These are phyloP conservation scores for Ommatoiulus sabulosus DNA, from an alignment of 2,888 invertebrate genomes.

Conservation along the genomic window DNA sequence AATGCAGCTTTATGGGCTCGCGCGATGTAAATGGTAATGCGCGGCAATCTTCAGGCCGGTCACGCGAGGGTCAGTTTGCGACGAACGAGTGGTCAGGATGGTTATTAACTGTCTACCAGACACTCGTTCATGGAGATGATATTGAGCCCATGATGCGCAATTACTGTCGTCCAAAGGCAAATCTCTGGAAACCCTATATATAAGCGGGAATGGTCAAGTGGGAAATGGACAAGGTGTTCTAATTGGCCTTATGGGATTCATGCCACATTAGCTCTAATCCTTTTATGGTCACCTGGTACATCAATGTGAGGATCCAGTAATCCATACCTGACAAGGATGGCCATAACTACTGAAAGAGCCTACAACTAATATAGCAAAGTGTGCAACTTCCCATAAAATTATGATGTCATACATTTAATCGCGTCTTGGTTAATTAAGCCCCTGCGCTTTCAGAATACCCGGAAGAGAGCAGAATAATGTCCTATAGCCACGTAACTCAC, in stretches of 20 bases:
- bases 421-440: too few relatives aligned
- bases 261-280: background rate
- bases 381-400: background rate
- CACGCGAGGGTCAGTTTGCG: conserved; percentile 7
- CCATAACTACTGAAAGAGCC: background rate
- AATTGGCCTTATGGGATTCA: background rate
- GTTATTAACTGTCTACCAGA: conserved; percentile 21
- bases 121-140: conserved; percentile 24
- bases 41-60: conserved; percentile 7
- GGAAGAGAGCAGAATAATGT: too few relatives aligned
- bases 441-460: too few relatives aligned
- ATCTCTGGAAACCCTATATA: background rate
- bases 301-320: background rate
- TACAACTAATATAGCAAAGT: background rate
- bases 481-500: too few relatives aligned
- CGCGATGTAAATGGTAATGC: background rate
- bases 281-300: background rate
- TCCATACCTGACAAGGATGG: background rate
- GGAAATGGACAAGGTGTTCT: conserved; percentile 40
- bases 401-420: background rate
- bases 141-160: conserved; percentile 24
- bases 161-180: background rate
- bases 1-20: background rate
- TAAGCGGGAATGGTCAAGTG: conserved; percentile 16
- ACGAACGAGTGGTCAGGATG: conserved; percentile 3